A percentile compares a stretch with the other conserved stretches of the same genome.
Evolutionary conservation across 1,140 invertebrate genomes (phyloP).

Genomic region (Eumeta japonica): DNA sequence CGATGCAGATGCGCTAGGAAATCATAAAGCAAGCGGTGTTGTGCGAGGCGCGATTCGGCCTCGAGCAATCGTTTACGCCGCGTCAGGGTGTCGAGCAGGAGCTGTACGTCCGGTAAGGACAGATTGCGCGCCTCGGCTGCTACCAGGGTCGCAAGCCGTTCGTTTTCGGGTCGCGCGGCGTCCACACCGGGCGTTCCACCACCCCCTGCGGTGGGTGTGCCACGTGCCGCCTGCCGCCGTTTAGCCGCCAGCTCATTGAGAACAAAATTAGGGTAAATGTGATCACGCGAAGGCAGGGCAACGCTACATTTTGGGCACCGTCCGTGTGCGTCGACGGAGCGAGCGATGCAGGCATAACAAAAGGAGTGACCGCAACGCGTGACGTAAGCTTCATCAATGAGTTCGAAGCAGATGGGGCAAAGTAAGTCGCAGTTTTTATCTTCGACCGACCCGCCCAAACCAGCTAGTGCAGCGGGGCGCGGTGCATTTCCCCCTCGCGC

Average conservation of each 20-base stretch:
- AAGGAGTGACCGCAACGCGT: conserved; percentile 94
- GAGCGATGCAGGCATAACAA: conserved; percentile 82
- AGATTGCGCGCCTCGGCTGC: conserved; percentile 70
- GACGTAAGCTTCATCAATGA: conserved; percentile 88
- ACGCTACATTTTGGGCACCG: conserved; percentile 87
- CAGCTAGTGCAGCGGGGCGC: conserved; percentile 62
- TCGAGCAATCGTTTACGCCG: conserved; percentile 79
- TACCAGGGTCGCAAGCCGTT: conserved; percentile 65
- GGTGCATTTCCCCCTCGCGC: too few species aligned
- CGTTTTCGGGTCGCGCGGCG: conserved; percentile 40
- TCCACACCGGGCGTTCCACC: conserved; percentile 45
- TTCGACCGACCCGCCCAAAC: conserved; percentile 63
- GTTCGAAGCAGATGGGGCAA: conserved; percentile 88
- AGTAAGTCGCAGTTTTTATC: conserved; percentile 74
- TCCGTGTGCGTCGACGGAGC: conserved; percentile 73
- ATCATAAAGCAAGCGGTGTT: conserved; percentile 79
- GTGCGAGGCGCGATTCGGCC: conserved; percentile 74
- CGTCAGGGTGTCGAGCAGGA: conserved; percentile 77
- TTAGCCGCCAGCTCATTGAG: conserved; percentile 82
- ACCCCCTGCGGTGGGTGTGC: conserved; percentile 17
- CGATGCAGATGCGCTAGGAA: conserved; percentile 78
- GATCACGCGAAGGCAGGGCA: conserved; percentile 66
- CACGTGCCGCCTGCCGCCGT: conserved; percentile 63
- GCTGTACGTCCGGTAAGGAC: conserved; percentile 76
- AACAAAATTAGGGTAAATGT: conserved; percentile 86